Conservation (phyloP, 2,797 vertebrate species). For the Margarornis squamiger region DNA sequence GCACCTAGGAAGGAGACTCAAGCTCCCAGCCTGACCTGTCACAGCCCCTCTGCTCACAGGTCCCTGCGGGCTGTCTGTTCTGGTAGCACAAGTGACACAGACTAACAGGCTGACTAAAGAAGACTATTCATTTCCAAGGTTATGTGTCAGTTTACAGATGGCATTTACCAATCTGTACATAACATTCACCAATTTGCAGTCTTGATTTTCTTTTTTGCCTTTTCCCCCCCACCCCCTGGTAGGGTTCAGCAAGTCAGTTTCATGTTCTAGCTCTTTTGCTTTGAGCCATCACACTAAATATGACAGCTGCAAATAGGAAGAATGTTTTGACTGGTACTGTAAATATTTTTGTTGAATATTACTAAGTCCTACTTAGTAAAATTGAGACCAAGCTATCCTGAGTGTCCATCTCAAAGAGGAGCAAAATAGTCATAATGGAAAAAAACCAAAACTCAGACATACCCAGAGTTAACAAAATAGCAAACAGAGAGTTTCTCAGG, state of each 20-base stretch:
- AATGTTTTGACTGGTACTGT: background rate
- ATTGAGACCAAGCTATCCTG: background rate
- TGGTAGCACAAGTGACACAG: background rate
- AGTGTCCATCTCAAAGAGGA: background rate
- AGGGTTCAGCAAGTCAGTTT: background rate
- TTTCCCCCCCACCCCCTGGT: accelerated
- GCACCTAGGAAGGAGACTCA: background rate
- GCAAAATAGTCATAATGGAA: background rate
- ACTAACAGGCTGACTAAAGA: accelerated
- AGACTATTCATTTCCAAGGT: background rate
- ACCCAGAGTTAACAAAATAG: conserved; percentile 99
- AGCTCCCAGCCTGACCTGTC: background rate
- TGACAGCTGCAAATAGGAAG: background rate
- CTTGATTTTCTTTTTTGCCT: background rate
- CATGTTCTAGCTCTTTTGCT: background rate
- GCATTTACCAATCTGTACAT: background rate
- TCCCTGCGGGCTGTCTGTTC: background rate
- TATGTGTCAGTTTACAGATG: background rate
- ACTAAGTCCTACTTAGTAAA: background rate
- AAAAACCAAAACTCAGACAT: conserved; percentile 29
- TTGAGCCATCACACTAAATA: background rate
- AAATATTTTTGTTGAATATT: background rate
- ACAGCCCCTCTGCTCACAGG: background rate
- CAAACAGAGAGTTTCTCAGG: conserved; percentile 90
- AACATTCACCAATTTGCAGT: background rate